A percentile compares a stretch with the other conserved stretches of the same genome.
These are phyloP conservation scores for Acleris cristana DNA, from an alignment of 2,888 invertebrate species.

Conservation along the genomic window DNA sequence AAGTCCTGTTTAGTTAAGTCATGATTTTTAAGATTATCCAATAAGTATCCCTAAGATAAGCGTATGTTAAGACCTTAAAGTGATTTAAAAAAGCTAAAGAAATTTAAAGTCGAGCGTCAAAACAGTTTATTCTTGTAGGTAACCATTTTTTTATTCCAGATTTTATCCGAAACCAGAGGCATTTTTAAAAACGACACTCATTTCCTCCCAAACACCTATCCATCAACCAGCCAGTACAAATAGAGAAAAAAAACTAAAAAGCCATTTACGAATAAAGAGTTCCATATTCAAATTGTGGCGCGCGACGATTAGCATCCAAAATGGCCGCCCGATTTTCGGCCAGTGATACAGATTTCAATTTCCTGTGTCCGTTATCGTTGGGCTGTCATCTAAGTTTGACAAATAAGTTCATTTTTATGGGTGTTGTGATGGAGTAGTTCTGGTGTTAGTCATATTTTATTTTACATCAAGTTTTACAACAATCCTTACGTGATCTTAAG, in stretches of 20 bases:
- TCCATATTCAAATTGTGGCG: conserved; percentile 76
- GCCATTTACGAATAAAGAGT: conserved; percentile 66
- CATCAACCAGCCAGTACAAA: conserved; percentile 58
- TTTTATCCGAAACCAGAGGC: conserved; percentile 32
- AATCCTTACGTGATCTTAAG: background rate
- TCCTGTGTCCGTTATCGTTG: conserved; percentile 76
- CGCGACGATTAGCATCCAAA: conserved; percentile 76
- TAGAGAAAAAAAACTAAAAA: conserved; percentile 56
- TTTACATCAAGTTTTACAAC: conserved; percentile 57
- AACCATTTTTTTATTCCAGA: conserved; percentile 19
- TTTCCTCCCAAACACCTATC: conserved; percentile 66
- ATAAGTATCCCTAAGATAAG: too few species aligned
- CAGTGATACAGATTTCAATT: conserved; percentile 82
- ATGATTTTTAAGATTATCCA: too few species aligned
- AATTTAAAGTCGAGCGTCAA: background rate
- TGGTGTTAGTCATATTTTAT: conserved; percentile 68
- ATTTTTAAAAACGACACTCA: conserved; percentile 49
- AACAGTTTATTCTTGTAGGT: background rate
- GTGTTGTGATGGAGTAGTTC: conserved; percentile 57
- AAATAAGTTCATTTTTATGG: conserved; percentile 83
- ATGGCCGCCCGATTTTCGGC: conserved; percentile 76
- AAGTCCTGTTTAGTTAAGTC: too few species aligned
- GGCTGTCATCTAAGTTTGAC: conserved; percentile 78
- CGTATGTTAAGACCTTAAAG: too few species aligned
- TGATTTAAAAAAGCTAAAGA: background rate